Evolutionary conservation across 2,888 invertebrate species (phyloP).

Genomic region (Microctonus brassicae): DNA sequence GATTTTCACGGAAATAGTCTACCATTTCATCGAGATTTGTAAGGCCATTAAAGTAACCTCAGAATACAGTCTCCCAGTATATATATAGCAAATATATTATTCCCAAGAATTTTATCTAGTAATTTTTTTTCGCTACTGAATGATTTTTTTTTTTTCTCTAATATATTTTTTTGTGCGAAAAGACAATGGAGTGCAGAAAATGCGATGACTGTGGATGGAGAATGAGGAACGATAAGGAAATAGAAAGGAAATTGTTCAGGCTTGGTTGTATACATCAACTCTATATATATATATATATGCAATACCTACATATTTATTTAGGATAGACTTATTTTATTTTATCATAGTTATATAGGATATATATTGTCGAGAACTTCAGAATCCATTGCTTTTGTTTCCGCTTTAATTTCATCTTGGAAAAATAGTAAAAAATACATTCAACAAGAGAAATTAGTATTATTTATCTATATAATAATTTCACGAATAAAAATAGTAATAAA

Average conservation of each 20-base stretch:
- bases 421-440: not conserved
- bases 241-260: not conserved
- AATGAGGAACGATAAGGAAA: not conserved
- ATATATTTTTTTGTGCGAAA: no score
- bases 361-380: no score
- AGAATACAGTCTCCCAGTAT: no score
- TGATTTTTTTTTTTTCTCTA: no score
- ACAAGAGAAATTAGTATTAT: not conserved
- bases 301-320: not conserved
- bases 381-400: not conserved
- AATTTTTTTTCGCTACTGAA: not conserved
- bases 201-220: not conserved
- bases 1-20: conserved; percentile 46
- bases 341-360: no score
- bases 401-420: not conserved
- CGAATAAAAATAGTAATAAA: no score
- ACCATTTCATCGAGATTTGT: conserved; percentile 58
- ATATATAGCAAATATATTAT: no score
- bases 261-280: not conserved
- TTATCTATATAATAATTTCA: not conserved
- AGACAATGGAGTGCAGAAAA: not conserved
- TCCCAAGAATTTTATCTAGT: no score
- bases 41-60: conserved; percentile 57
- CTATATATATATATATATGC: no score
- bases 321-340: not conserved